A percentile compares a stretch with the other conserved stretches of the same genome.
These are phyloP conservation scores for Ceratothoa steindachneri DNA, from an alignment of 2,888 invertebrate genomes.

Conservation along the genomic window DNA sequence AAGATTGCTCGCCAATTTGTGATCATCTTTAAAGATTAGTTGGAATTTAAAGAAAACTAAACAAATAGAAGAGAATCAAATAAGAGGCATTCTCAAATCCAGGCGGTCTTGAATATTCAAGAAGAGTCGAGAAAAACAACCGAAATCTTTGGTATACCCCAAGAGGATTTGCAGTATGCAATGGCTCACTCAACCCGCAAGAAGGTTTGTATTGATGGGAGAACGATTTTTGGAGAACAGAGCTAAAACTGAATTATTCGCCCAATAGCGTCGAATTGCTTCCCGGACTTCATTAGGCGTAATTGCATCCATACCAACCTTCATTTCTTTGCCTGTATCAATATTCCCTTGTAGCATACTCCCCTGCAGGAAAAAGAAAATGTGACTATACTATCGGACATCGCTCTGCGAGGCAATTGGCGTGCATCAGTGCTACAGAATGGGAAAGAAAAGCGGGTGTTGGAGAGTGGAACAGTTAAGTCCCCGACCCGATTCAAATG, in stretches of 20 bases:
- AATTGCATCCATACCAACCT: conserved; percentile 62
- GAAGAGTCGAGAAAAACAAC: too few species aligned
- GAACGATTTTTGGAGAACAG: conserved; percentile 48
- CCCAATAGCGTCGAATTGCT: conserved; percentile 69
- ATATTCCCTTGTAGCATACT: not conserved
- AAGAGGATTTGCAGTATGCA: too few species aligned
- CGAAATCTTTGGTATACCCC: too few species aligned
- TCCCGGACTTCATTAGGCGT: conserved; percentile 77
- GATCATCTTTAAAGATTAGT: too few species aligned
- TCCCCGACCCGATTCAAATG: too few species aligned
- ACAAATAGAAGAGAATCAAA: too few species aligned
- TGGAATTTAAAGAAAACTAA: too few species aligned
- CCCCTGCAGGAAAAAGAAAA: not conserved
- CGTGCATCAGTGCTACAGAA: not conserved
- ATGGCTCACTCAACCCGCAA: conserved; percentile 20
- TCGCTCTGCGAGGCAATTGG: not conserved
- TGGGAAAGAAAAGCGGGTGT: not conserved
- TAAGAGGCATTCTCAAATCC: too few species aligned
- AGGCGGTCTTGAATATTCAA: too few species aligned
- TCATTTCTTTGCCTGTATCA: conserved; percentile 29
- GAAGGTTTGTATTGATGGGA: conserved; percentile 27
- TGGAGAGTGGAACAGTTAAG: too few species aligned
- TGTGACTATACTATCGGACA: not conserved
- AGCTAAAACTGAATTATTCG: conserved; percentile 55
- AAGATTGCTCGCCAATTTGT: too few species aligned